These are phyloP conservation scores for Clarias gariepinus DNA, from an alignment of 2,113 vertebrate genomes.

Conservation along the genomic window DNA sequence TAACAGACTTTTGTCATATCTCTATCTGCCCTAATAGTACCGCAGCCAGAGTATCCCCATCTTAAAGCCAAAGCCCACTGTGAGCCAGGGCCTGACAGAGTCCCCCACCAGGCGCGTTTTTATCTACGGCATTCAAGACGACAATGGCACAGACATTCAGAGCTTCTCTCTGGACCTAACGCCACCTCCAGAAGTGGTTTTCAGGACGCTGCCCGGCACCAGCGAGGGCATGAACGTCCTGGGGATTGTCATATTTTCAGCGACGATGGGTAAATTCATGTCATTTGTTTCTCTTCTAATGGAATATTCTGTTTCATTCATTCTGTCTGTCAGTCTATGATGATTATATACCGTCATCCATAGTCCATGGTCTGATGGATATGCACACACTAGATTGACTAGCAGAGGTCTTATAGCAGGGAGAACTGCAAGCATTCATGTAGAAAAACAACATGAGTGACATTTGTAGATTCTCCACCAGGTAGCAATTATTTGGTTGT, in stretches of 20 bases:
- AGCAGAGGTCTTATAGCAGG: neutral
- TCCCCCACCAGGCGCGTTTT: conserved; percentile 77
- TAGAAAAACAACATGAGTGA: neutral
- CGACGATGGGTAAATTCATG: conserved; percentile 88
- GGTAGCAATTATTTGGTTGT: neutral
- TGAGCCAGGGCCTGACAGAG: conserved; percentile 71
- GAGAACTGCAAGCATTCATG: neutral
- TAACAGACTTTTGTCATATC: neutral
- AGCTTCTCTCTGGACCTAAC: conserved; percentile 94
- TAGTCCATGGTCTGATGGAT: neutral
- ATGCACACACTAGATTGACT: neutral
- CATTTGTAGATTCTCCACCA: neutral
- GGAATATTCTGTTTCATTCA: neutral
- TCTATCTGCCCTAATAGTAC: conserved; percentile 74
- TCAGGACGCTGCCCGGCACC: conserved; percentile 88
- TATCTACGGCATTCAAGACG: conserved; percentile 89
- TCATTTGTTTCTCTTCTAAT: neutral
- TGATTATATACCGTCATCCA: neutral
- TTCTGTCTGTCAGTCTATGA: neutral
- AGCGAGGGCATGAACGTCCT: conserved; percentile 98
- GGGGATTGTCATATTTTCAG: conserved; percentile 97
- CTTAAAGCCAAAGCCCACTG: conserved; percentile 77
- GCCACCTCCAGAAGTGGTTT: conserved; percentile 86
- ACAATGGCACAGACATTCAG: conserved; percentile 87
- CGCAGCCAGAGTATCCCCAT: conserved; percentile 86